Base-by-base conservation (phyloP, 2,797 vertebrate species). In the Sebastes steindachneri region DNA sequence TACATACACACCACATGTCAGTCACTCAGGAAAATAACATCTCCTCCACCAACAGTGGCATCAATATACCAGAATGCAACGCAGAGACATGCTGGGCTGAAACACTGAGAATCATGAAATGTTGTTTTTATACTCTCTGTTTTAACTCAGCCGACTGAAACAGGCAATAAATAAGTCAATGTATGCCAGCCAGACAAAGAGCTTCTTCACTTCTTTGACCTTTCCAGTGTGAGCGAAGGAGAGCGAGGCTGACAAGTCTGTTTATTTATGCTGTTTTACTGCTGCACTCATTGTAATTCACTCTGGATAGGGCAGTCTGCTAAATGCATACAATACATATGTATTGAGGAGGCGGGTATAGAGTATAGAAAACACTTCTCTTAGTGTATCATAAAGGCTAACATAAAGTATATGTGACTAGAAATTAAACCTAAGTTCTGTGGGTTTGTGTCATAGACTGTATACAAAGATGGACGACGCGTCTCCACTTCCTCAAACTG, bases 151-250 rank as follows among this genome's bases (percentile, higher is more conserved):
- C n/a, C 15, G 8, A 4, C 19, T 62, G 31, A 45, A 21, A 31
- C 12, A 21, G 25, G 53, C 28, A 59, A 62, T 59, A 19, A 68
- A 8, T 41, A 14, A 21, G 14, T 55, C 21, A 14, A 28, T 7
- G 9, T 33, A 8, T 15, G 37, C 37, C 35, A 57, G 12, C 25
- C 62, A 25, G 35, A 58, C 37, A 41, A 41, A 41, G 37, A 41
- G 5, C 55, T 75, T 68, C 29, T 80, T 80, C 76, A 66, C 55
- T 75, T 68, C 29, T 80, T 80, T 79, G 68, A 85, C 72, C 80
- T 85, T 76, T 85, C 37, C 21, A 53, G 67, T 73, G 53, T 60
- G 70, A 58, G 55, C 21, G 60, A 68, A 35, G 68, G 29, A 10
- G 25, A 26, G 51, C 45, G 35, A 4, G 45, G 33, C 53, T 31